Percentiles rank a stretch among this genome's conserved stretches.
These are phyloP conservation scores for Tragulus kanchil DNA, from an alignment of 2,113 vertebrate species.

Conservation along the genomic window DNA sequence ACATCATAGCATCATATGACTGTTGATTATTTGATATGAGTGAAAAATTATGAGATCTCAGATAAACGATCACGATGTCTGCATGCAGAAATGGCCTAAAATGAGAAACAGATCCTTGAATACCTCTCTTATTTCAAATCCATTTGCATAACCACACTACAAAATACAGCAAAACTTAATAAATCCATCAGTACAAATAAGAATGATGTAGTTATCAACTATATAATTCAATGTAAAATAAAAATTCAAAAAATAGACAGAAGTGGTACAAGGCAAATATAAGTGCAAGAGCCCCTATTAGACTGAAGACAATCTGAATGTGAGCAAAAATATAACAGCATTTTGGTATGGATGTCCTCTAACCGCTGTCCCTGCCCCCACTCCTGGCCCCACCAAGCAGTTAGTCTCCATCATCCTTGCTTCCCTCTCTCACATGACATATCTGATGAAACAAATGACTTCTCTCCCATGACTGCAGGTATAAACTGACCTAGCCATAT, in stretches of 20 bases:
- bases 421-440: not conserved
- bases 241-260: not conserved
- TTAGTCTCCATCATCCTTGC: accelerated
- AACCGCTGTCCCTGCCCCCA: accelerated
- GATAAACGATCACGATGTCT: not conserved
- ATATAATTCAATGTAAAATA: not conserved
- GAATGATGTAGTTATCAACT: not conserved
- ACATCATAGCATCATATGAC: not conserved
- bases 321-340: not conserved
- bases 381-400: not conserved
- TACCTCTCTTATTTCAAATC: not conserved
- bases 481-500: not conserved
- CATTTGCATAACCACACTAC: not conserved
- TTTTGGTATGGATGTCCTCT: not conserved
- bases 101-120: not conserved
- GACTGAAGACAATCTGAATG: not conserved
- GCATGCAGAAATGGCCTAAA: not conserved
- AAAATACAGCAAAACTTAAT: not conserved
- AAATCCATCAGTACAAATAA: not conserved
- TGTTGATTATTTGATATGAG: not conserved
- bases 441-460: not conserved
- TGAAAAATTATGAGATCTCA: not conserved
- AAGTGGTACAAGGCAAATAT: not conserved
- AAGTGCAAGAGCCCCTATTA: not conserved
- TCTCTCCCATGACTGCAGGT: not conserved